Percentiles rank a stretch among this genome's conserved stretches.
phyloP scores from a whole-genome alignment of 2,113 vertebrate species.

The Dicentrarchus labrax region DNA sequence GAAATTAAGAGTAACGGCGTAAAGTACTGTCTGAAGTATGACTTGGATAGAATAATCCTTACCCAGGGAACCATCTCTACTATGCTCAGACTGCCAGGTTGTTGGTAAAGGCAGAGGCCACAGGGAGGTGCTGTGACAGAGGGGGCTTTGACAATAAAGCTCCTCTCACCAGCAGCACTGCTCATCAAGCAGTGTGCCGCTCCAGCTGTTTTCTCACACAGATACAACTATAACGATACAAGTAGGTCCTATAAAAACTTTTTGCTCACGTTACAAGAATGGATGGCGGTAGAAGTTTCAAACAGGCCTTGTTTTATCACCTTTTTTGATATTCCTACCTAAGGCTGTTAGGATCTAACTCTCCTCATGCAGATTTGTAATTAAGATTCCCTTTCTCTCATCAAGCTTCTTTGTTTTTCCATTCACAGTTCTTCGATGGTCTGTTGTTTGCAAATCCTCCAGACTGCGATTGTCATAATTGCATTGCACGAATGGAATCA shows the following conservation, averaged over 20 bases:
- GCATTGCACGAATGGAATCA: slow-evolving; percentile 66
- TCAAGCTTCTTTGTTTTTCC: slow-evolving; percentile 76
- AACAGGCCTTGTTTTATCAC: slow-evolving; percentile 66
- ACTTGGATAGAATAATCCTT: slow-evolving; percentile 69
- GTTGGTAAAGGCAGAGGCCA: slow-evolving; percentile 72
- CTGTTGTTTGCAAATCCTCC: slow-evolving; percentile 70
- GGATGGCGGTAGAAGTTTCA: slow-evolving; percentile 71
- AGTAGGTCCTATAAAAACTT: slow-evolving; percentile 71
- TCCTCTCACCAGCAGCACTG: slow-evolving; percentile 64
- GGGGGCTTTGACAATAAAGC: slow-evolving; percentile 62
- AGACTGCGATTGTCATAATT: slow-evolving; percentile 81
- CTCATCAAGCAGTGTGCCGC: slow-evolving; percentile 72
- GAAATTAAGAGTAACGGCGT: slow-evolving; percentile 63
- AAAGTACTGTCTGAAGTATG: slow-evolving; percentile 53
- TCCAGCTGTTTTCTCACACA: slow-evolving; percentile 77
- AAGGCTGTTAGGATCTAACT: slow-evolving; percentile 67
- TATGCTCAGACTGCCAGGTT: slow-evolving; percentile 31
- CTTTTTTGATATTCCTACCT: slow-evolving; percentile 63
- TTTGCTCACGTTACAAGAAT: slow-evolving; percentile 67
- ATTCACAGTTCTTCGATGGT: slow-evolving; percentile 58
- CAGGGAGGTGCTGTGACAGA: slow-evolving; percentile 81
- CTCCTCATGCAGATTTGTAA: slow-evolving; percentile 78
- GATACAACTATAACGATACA: slow-evolving; percentile 71
- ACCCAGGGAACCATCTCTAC: slow-evolving; percentile 38
- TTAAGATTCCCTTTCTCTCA: slow-evolving; percentile 81